Evolutionary conservation across 2,888 invertebrate genomes (phyloP), one percentile per base, ranked within the genome.

Genomic region (Synanthedon myopaeformis): DNA sequence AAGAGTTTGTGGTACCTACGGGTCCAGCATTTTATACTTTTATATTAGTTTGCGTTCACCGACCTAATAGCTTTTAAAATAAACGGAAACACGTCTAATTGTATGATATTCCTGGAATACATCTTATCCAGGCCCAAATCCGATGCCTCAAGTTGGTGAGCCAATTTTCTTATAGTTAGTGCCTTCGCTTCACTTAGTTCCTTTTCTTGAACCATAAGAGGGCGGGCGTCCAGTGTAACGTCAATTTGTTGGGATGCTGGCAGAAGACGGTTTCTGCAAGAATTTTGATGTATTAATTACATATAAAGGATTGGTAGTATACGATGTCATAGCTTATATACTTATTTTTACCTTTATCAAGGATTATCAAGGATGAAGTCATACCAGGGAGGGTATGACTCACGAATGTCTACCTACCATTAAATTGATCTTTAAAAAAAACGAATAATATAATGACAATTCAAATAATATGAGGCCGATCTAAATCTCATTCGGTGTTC

Each of bases 61-160:
- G 56, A 90, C 90, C 83, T 84, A 48, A 93, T 89, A 1, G 89
- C 90, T 52, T 73, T 76, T 0, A 93, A 78, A 13, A 81, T 81
- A 52, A 93, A 89, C 0, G 92, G 92, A 63, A 89, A 91, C 23
- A 90, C 88, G 55, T 92, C 91, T 42, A 94, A 74, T 8, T 91
- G 89, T 56, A 91, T 85, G 14, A 93, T 89, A 61, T 93, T 94
- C 62, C 92, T 89, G 5, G 89, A 81, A 66, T 89, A 82, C 66
- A 94, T 82, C 68, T 93, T 93, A 23, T 88, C 66, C 13, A 91
- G 76, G 2, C 84, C 89, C 3, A 93, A 69, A 59, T 90, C 89
- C 0, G 92, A 92, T 58, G 92, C 93, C 62, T 93, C 92, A 3
- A 93, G 84, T 58, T 92, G 90, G 67, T 91, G 93, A 0, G 92